phyloP scores from a whole-genome alignment of 2,888 invertebrate species.

The Chloroclystis v-ata region DNA sequence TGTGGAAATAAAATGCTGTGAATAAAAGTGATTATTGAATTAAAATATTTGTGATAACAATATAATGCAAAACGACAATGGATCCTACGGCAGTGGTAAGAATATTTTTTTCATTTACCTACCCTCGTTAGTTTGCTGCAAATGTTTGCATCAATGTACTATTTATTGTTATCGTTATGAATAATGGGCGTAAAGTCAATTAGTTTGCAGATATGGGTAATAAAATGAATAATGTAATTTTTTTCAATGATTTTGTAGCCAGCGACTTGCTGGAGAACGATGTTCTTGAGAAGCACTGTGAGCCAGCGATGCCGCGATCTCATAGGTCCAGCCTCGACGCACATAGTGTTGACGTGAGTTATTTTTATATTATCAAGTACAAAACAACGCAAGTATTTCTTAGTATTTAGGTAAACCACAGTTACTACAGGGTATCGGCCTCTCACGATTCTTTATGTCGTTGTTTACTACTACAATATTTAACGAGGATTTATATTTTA shows the following conservation, averaged over 20 bases:
- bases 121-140: constrained; percentile 42
- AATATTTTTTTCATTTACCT: constrained; percentile 41
- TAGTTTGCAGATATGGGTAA: constrained; percentile 64
- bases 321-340: constrained; percentile 65
- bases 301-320: constrained; percentile 65
- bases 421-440: no score
- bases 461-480: no score
- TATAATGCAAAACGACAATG: constrained; percentile 66
- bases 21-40: not conserved
- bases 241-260: constrained; percentile 65
- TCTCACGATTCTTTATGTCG: no score
- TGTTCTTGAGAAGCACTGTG: constrained; percentile 65
- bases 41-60: constrained; percentile 26
- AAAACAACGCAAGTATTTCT: no score
- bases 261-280: constrained; percentile 74
- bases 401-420: no score
- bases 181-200: constrained; percentile 60
- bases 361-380: no score
- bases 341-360: constrained; percentile 74
- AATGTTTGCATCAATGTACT: constrained; percentile 40
- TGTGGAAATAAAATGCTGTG: not conserved
- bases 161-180: constrained; percentile 53
- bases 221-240: constrained; percentile 64
- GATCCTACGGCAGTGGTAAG: constrained; percentile 69
- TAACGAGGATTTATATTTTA: constrained; percentile 47